Evolutionary conservation across 2,113 vertebrate species (phyloP).

Genomic region (Amphiprion ocellaris): DNA sequence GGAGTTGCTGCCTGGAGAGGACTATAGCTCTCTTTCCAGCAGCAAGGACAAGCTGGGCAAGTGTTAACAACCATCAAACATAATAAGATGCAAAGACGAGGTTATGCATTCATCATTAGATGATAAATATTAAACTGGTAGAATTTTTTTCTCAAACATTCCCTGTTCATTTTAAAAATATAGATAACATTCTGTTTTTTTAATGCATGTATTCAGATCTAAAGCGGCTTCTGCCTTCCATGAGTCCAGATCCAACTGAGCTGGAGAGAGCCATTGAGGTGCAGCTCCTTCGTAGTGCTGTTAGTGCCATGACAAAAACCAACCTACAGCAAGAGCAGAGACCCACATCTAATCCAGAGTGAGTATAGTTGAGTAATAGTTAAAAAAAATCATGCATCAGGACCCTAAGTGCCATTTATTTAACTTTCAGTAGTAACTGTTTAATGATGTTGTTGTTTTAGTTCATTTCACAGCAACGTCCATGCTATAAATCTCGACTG

Average conservation of each 20-base stretch:
- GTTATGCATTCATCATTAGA: not conserved
- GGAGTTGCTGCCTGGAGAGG: slow-evolving; percentile 96
- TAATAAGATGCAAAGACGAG: not conserved
- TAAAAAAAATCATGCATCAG: no score
- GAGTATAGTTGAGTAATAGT: slow-evolving; percentile 65
- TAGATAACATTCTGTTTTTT: not conserved
- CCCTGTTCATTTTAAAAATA: no score
- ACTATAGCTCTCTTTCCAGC: slow-evolving; percentile 89
- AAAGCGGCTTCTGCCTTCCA: slow-evolving; percentile 94
- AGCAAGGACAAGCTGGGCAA: slow-evolving; percentile 95
- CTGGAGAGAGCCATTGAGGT: slow-evolving; percentile 98
- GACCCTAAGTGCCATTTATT: not conserved
- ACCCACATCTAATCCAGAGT: slow-evolving; percentile 90
- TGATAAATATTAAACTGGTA: no score
- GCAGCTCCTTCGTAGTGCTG: slow-evolving; percentile 93
- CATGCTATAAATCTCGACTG: no score
- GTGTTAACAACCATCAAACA: not conserved
- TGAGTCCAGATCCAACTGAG: slow-evolving; percentile 96
- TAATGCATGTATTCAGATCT: slow-evolving; percentile 85
- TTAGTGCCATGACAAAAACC: slow-evolving; percentile 88
- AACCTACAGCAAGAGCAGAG: slow-evolving; percentile 90
- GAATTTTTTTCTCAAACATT: no score
- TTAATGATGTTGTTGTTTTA: no score
- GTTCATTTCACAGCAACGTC: no score
- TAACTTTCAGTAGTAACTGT: not conserved